A percentile compares a stretch with the other conserved stretches of the same genome.
Conservation (phyloP, 2,888 invertebrate genomes). For the Argyresthia albistria region DNA sequence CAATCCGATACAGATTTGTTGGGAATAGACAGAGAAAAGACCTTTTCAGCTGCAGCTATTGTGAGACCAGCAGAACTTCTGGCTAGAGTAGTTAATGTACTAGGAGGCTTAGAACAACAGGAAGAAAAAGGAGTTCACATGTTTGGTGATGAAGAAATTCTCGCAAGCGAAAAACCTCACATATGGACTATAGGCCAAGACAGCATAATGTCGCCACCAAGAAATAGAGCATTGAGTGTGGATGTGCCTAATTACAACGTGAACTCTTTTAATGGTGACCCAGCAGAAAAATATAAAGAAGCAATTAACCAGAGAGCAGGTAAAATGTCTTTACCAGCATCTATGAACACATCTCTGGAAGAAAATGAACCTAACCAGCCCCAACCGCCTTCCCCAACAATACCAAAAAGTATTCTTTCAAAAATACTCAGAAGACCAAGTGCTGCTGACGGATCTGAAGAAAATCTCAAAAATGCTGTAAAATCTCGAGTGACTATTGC, state of each 20-base stretch:
- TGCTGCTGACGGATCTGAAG: conserved; percentile 41
- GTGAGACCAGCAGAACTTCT: conserved; percentile 83
- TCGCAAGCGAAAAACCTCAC: conserved; percentile 76
- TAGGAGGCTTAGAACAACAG: conserved; percentile 74
- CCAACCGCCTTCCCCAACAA: conserved; percentile 15
- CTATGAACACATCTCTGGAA: conserved; percentile 16
- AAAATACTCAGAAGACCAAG: conserved; percentile 41
- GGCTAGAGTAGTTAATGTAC: conserved; percentile 82
- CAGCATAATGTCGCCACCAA: conserved; percentile 40
- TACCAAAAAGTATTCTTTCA: conserved; percentile 34
- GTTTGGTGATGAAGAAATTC: conserved; percentile 81
- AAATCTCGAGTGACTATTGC: conserved; percentile 38
- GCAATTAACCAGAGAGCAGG: conserved; percentile 56
- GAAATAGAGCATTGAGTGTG: conserved; percentile 77
- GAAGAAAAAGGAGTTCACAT: conserved; percentile 75
- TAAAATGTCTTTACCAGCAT: conserved; percentile 49
- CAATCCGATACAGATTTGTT: conserved; percentile 86
- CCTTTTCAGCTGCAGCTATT: conserved; percentile 80
- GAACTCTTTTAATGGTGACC: conserved; percentile 70
- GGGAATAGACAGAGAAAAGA: conserved; percentile 83
- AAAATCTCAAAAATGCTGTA: conserved; percentile 45
- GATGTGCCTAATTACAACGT: conserved; percentile 59
- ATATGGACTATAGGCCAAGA: conserved; percentile 71
- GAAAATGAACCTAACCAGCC: background rate
- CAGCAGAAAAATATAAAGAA: conserved; percentile 72